These are phyloP conservation scores for Galaxias olidus DNA, from an alignment of 2,797 vertebrate species.

Conservation along the genomic window DNA sequence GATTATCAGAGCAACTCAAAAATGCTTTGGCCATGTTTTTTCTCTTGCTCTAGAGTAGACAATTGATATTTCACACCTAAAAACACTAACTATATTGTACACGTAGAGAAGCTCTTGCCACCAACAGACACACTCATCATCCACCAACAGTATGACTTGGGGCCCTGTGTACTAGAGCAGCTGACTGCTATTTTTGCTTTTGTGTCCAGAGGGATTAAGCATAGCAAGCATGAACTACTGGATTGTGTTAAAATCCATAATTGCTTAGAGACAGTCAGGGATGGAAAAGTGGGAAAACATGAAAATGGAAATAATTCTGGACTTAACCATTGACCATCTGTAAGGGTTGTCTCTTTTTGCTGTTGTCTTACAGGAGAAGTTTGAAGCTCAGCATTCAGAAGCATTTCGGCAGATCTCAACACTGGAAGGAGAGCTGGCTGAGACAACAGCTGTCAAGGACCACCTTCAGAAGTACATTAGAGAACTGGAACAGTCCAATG, in stretches of 20 bases:
- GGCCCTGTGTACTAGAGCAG: constrained; percentile 45
- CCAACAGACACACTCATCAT: constrained; percentile 26
- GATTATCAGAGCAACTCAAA: neutral
- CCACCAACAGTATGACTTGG: constrained; percentile 21
- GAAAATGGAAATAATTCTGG: neutral
- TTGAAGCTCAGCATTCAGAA: constrained; percentile 86
- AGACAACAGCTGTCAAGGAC: constrained; percentile 88
- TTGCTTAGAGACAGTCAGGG: constrained; percentile 17
- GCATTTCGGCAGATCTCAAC: constrained; percentile 86
- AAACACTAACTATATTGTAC: neutral
- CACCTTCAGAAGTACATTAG: constrained; percentile 96
- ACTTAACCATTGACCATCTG: no score
- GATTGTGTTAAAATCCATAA: constrained; percentile 33
- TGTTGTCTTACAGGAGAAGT: constrained; percentile 83
- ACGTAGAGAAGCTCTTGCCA: constrained; percentile 2
- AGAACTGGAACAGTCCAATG: constrained; percentile 94
- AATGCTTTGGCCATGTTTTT: no score
- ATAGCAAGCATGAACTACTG: constrained; percentile 31
- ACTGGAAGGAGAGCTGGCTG: constrained; percentile 88
- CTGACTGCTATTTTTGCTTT: constrained; percentile 55
- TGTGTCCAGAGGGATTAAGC: constrained; percentile 40
- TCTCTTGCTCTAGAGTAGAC: no score
- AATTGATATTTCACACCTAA: neutral
- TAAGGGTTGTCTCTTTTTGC: neutral
- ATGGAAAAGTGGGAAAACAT: constrained; percentile 3